Evolutionary conservation across 2,888 invertebrate species (phyloP).

Genomic region (Diarsia dahlii): DNA sequence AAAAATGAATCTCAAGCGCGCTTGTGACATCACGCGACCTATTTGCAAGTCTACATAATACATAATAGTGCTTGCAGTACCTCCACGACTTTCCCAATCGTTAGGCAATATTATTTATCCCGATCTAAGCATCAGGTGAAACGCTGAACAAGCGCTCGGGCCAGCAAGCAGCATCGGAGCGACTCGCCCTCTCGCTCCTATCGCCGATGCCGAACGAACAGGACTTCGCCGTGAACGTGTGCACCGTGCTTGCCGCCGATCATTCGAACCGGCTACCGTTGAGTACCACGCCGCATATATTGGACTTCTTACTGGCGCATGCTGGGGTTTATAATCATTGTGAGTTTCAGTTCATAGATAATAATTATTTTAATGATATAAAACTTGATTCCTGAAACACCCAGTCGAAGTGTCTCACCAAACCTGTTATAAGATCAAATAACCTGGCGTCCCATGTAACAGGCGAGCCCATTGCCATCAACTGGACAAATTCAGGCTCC

Average conservation of each 20-base stretch:
- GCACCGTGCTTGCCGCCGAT: constrained; percentile 98
- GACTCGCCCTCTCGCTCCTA: constrained; percentile 96
- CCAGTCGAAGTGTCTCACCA: not conserved
- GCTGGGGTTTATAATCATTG: constrained; percentile 98
- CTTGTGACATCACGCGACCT: too few species aligned
- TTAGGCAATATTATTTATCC: constrained; percentile 65
- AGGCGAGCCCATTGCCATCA: too few species aligned
- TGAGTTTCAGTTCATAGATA: constrained; percentile 83
- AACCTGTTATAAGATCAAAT: not conserved
- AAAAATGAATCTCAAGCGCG: too few species aligned
- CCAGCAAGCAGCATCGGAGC: constrained; percentile 92
- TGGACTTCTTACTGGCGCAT: constrained; percentile 97
- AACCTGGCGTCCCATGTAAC: not conserved
- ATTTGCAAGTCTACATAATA: not conserved
- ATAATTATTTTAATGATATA: not conserved
- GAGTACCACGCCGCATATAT: constrained; percentile 95
- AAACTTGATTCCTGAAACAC: not conserved
- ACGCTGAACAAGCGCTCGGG: constrained; percentile 74
- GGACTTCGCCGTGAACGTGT: constrained; percentile 99
- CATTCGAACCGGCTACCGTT: constrained; percentile 97
- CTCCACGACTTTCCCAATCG: constrained; percentile 17
- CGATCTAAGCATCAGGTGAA: constrained; percentile 83
- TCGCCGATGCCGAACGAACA: constrained; percentile 99
- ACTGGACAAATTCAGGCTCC: too few species aligned
- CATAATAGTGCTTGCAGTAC: not conserved